phyloP scores from a whole-genome alignment of 2,888 invertebrate species.

The Laothoe populi region DNA sequence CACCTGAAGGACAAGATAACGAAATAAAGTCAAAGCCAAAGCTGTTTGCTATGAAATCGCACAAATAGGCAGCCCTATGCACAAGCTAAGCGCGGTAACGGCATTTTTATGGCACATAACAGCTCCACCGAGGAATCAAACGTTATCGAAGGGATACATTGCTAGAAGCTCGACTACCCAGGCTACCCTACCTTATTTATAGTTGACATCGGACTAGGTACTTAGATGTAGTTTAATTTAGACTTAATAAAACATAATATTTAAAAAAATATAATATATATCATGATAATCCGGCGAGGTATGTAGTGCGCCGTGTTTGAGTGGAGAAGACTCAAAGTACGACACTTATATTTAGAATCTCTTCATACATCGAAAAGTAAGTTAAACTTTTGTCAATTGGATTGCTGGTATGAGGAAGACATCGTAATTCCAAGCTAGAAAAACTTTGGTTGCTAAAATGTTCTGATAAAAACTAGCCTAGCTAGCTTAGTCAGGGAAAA shows the following conservation, averaged over 20 bases:
- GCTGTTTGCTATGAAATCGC: neutral
- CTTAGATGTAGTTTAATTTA: no score
- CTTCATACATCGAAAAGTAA: neutral
- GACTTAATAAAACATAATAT: no score
- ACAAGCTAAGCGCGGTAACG: conserved; percentile 16
- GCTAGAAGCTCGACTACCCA: neutral
- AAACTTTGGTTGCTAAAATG: neutral
- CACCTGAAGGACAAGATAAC: conserved; percentile 1
- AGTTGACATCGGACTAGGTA: neutral
- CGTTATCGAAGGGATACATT: conserved; percentile 2
- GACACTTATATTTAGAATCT: neutral
- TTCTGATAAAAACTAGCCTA: no score
- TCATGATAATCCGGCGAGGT: no score
- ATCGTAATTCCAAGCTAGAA: neutral
- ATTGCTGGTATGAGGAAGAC: no score
- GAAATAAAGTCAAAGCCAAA: neutral
- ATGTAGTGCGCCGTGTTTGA: no score
- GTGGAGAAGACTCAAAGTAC: no score
- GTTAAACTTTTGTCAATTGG: neutral
- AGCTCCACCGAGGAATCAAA: conserved; percentile 3
- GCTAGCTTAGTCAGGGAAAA: neutral
- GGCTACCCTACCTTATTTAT: neutral
- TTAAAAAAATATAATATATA: no score
- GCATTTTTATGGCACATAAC: conserved; percentile 20
- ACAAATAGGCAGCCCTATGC: conserved; percentile 16